Conservation (phyloP, 2,797 vertebrate genomes). For the Coilia nasus region DNA sequence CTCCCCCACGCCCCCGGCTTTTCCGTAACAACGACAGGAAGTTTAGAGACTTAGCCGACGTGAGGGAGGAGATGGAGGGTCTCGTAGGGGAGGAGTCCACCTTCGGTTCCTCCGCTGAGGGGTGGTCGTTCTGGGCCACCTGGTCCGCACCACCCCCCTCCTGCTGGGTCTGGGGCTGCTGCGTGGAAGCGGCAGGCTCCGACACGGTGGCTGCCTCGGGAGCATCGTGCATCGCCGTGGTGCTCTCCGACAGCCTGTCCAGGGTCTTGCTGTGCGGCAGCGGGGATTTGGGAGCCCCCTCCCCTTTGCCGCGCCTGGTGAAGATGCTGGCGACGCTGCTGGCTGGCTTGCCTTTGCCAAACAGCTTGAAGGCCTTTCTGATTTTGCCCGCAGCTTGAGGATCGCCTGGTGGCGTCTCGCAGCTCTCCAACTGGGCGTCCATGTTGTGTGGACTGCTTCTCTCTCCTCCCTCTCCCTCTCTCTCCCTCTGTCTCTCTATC, state of each 20-base stretch:
- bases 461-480: slow-evolving; percentile 15
- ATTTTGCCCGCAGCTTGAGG: slow-evolving; percentile 92
- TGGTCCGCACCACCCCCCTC: slow-evolving; percentile 65
- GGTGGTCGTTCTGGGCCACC: slow-evolving; percentile 70
- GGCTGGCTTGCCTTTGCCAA: slow-evolving; percentile 90
- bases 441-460: slow-evolving; percentile 75
- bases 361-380: slow-evolving; percentile 96
- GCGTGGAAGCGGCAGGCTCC: not conserved
- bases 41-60: slow-evolving; percentile 86
- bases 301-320: slow-evolving; percentile 87
- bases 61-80: slow-evolving; percentile 79
- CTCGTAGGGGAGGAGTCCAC: slow-evolving; percentile 54
- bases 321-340: slow-evolving; percentile 87
- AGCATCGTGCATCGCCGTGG: slow-evolving; percentile 53
- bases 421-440: slow-evolving; percentile 89
- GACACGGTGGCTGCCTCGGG: slow-evolving; percentile 51
- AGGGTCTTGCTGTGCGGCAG: slow-evolving; percentile 84
- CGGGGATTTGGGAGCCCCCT: slow-evolving; percentile 81
- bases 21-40: slow-evolving; percentile 89
- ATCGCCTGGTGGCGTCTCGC: slow-evolving; percentile 84
- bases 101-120: slow-evolving; percentile 50
- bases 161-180: slow-evolving; percentile 63
- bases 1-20: slow-evolving; percentile 75
- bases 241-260: slow-evolving; percentile 85
- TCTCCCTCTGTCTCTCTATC: slow-evolving; percentile 36